Conservation (phyloP, 2,797 vertebrate species). For the Mormyrops attenuatus region DNA sequence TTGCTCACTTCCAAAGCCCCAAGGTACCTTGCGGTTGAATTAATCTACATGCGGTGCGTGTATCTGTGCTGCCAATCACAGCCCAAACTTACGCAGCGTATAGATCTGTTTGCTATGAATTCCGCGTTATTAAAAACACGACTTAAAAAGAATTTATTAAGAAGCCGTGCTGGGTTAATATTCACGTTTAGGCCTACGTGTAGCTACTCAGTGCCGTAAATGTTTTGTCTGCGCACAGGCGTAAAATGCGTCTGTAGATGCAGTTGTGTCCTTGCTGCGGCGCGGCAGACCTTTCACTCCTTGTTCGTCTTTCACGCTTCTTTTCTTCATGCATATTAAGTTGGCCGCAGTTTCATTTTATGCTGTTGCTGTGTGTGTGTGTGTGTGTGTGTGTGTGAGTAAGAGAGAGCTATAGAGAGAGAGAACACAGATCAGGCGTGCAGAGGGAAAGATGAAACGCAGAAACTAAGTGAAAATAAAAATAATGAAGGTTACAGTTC, state of each 20-base stretch:
- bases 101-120: neutral
- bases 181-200: neutral
- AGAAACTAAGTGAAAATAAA: neutral
- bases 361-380: constrained; percentile 9
- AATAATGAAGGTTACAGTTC: neutral
- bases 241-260: constrained; percentile 18
- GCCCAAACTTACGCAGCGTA: neutral
- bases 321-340: constrained; percentile 14
- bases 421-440: constrained; percentile 14
- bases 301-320: constrained; percentile 53
- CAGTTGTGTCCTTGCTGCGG: constrained; percentile 55
- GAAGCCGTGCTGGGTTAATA: neutral
- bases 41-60: constrained; percentile 28
- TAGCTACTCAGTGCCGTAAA: neutral
- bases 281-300: constrained; percentile 71
- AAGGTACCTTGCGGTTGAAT: constrained; percentile 31
- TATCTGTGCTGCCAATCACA: neutral
- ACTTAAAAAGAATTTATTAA: neutral
- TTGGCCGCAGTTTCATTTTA: neutral
- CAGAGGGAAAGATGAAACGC: constrained; percentile 22
- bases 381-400: constrained; percentile 17
- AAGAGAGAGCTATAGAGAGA: neutral
- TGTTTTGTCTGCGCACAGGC: neutral
- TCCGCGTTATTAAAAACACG: neutral
- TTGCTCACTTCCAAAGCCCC: constrained; percentile 29